A percentile compares a stretch with the other conserved stretches of the same genome.
Evolutionary conservation across 2,888 invertebrate species (phyloP).

Genomic region (Melieria crassipennis): DNA sequence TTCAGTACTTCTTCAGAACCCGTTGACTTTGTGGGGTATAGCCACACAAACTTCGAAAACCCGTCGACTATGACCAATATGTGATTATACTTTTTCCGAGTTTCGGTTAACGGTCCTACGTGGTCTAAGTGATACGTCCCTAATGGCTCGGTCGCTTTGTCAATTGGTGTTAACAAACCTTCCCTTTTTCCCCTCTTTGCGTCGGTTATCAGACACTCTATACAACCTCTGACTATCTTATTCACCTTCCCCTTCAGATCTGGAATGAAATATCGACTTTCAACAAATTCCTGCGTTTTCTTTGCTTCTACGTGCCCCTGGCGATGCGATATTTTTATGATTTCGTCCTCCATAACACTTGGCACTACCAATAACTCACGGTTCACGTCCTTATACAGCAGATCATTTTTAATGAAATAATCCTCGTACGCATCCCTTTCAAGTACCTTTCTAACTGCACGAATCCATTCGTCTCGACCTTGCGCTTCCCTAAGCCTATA

Average conservation of each 20-base stretch:
- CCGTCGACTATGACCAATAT: constrained; percentile 3
- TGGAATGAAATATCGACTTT: too few relatives aligned
- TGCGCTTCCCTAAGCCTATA: constrained; percentile 28
- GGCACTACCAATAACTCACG: too few relatives aligned
- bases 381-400: too few relatives aligned
- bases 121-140: neutral
- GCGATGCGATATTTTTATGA: neutral
- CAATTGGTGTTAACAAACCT: constrained; percentile 17
- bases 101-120: constrained; percentile 8
- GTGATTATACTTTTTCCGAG: neutral
- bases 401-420: neutral
- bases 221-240: neutral
- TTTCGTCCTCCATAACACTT: neutral
- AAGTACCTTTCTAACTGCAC: constrained; percentile 30
- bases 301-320: neutral
- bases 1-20: neutral
- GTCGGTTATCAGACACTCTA: neutral
- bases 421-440: neutral
- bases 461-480: constrained; percentile 27
- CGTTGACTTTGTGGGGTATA: constrained; percentile 12
- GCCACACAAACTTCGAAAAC: constrained; percentile 15
- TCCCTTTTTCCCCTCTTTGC: neutral
- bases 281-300: neutral
- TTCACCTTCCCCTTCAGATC: too few relatives aligned
- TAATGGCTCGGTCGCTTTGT: constrained; percentile 14